phyloP scores from a whole-genome alignment of 2,797 vertebrate genomes.

The Loriculus beryllinus region DNA sequence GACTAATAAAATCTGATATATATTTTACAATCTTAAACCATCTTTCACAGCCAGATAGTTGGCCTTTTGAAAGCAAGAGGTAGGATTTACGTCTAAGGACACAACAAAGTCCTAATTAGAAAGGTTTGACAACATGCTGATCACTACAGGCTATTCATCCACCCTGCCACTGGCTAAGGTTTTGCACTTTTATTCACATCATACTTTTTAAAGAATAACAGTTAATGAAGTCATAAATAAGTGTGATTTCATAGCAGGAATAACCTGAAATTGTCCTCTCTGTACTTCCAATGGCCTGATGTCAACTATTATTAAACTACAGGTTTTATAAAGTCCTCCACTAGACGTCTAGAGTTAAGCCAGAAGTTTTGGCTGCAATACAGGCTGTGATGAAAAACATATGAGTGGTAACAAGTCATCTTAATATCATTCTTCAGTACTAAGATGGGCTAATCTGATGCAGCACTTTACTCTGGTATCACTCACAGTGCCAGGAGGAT shows the following conservation, averaged over 20 bases:
- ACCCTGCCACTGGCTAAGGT: not conserved
- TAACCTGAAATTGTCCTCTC: conserved; percentile 71
- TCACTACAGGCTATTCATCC: not conserved
- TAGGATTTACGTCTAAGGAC: not conserved
- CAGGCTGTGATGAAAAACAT: conserved; percentile 92
- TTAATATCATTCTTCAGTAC: conserved; percentile 82
- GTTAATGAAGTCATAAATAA: conserved; percentile 15
- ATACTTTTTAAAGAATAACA: not conserved
- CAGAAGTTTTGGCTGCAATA: conserved; percentile 85
- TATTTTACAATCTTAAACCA: not conserved
- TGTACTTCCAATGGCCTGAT: conserved; percentile 70
- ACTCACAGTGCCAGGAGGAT: conserved; percentile 79
- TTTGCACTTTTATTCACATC: not conserved
- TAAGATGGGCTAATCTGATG: conserved; percentile 82
- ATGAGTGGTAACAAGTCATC: conserved; percentile 85
- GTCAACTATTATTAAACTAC: conserved; percentile 76
- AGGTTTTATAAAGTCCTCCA: conserved; percentile 76
- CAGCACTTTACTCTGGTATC: conserved; percentile 81
- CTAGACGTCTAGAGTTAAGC: conserved; percentile 82
- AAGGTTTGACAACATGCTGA: not conserved
- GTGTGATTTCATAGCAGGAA: conserved; percentile 50
- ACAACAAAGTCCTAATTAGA: not conserved
- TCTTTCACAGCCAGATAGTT: not conserved
- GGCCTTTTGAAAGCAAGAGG: not conserved
- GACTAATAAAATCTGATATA: not conserved